These are phyloP conservation scores for Latrodectus geometricus DNA, from an alignment of 1,140 invertebrate genomes.

Conservation along the genomic window DNA sequence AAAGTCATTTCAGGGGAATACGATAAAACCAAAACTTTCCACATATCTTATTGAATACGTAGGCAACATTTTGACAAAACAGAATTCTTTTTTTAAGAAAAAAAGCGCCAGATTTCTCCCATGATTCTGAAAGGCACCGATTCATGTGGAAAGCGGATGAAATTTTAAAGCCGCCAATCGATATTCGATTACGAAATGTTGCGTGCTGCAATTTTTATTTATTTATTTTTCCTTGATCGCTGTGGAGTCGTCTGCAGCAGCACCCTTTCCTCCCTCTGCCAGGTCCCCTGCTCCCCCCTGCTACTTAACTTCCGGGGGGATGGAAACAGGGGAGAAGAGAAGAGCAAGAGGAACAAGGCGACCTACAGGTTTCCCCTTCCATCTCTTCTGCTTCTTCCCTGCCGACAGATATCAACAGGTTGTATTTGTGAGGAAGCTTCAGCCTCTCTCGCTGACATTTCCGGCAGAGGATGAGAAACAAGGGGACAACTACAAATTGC, in stretches of 20 bases:
- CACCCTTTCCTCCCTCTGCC: not conserved
- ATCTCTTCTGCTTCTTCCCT: not conserved
- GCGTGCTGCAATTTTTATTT: slow-evolving; percentile 1
- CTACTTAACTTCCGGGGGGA: not conserved
- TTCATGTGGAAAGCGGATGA: not conserved
- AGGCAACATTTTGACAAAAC: not conserved
- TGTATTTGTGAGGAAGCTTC: slow-evolving; percentile 5
- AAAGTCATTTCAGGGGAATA: not conserved
- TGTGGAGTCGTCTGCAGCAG: not conserved
- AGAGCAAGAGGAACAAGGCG: not conserved
- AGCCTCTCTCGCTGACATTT: not conserved
- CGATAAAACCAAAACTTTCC: not conserved
- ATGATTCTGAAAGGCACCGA: too few relatives aligned
- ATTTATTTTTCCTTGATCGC: not conserved
- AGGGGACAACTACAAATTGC: not conserved
- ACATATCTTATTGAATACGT: not conserved
- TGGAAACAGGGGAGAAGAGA: not conserved
- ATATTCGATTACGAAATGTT: slow-evolving; percentile 33
- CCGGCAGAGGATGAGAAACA: not conserved
- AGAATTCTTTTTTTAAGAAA: not conserved
- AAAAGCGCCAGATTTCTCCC: not conserved
- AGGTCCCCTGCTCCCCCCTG: not conserved
- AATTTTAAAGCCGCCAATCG: slow-evolving; percentile 21
- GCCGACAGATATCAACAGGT: slow-evolving; percentile 9
- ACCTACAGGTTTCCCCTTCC: not conserved